These are phyloP conservation scores for Phenacoccus solenopsis DNA, from an alignment of 1,140 invertebrate genomes.

Conservation along the genomic window DNA sequence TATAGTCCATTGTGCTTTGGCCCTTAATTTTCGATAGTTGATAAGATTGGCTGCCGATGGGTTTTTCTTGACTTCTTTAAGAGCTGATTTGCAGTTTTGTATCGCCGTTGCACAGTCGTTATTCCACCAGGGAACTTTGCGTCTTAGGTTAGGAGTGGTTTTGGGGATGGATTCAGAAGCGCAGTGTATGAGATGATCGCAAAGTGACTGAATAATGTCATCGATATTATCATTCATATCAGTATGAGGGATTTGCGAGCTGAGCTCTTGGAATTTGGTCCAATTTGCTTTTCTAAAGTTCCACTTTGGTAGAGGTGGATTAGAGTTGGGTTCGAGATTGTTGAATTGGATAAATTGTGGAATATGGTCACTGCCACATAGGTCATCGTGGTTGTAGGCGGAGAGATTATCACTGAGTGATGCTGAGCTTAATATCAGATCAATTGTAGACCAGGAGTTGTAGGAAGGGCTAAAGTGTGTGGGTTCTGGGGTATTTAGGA, in stretches of 20 bases:
- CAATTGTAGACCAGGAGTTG: slow-evolving; percentile 11
- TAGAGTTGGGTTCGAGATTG: no score
- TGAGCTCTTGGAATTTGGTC: neutral
- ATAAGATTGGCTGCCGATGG: neutral
- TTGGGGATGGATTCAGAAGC: neutral
- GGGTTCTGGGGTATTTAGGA: no score
- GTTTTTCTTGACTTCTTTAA: neutral
- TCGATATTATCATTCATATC: slow-evolving; percentile 18
- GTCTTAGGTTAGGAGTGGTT: neutral
- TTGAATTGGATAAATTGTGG: neutral
- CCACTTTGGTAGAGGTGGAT: neutral
- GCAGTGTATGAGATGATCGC: neutral
- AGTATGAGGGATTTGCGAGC: neutral
- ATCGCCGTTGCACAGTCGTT: neutral
- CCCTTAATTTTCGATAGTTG: neutral
- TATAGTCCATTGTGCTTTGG: neutral
- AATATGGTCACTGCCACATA: slow-evolving; percentile 10
- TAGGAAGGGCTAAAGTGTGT: neutral
- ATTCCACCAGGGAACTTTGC: slow-evolving; percentile 12
- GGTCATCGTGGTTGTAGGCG: neutral
- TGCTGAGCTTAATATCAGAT: slow-evolving; percentile 1
- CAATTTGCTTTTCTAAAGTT: slow-evolving; percentile 1
- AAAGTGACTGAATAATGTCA: neutral
- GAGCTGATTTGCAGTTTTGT: neutral
- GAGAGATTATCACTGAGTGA: neutral